A percentile compares a stretch with the other conserved stretches of the same genome.
These are phyloP conservation scores for Urosaurus nigricauda DNA, from an alignment of 2,797 vertebrate species.

Conservation along the genomic window DNA sequence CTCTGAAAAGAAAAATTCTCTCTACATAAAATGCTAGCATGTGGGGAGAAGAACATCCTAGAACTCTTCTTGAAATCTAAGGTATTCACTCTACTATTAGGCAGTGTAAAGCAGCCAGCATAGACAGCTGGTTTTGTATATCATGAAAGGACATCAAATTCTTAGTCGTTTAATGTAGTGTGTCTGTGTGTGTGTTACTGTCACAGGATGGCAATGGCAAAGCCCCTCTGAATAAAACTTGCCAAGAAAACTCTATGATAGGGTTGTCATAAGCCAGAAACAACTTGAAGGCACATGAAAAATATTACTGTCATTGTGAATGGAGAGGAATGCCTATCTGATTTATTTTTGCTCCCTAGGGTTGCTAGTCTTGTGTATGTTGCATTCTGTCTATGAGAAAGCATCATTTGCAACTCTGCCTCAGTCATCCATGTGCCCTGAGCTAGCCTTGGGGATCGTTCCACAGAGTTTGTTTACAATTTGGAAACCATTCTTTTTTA, in stretches of 20 bases:
- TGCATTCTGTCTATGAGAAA: not conserved
- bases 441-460: not conserved
- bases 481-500: not conserved
- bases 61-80: not conserved
- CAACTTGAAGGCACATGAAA: no score
- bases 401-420: not conserved
- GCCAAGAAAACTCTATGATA: no score
- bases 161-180: not conserved
- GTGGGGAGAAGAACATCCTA: not conserved
- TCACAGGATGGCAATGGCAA: no score
- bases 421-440: not conserved
- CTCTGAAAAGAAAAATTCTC: not conserved
- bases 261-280: no score
- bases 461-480: not conserved
- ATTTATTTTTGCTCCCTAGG: not conserved
- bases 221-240: no score
- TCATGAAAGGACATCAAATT: not conserved
- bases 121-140: not conserved
- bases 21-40: not conserved
- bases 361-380: not conserved
- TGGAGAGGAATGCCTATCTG: not conserved
- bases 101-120: not conserved
- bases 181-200: no score
- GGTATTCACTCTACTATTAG: not conserved
- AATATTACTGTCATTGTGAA: not conserved